Conservation (phyloP, 2,797 vertebrate genomes). For the Carduelis carduelis region DNA sequence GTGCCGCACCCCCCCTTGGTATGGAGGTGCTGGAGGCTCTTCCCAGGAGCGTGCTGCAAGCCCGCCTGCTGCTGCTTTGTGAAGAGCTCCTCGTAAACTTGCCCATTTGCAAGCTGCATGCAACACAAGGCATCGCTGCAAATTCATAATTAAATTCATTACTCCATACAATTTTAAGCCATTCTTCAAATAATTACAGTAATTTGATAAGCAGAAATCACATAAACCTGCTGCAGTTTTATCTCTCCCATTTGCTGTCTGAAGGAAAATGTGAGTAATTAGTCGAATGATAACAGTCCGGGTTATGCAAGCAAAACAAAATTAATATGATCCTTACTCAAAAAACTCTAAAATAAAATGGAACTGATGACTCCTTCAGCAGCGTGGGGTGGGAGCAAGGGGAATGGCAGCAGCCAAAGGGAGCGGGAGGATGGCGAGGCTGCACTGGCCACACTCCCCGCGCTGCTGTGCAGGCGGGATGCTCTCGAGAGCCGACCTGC, state of each 20-base stretch:
- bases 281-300: slow-evolving; percentile 56
- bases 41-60: background rate
- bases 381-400: background rate
- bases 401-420: background rate
- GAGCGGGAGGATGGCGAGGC: background rate
- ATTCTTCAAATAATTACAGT: slow-evolving; percentile 74
- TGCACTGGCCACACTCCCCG: background rate
- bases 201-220: slow-evolving; percentile 73
- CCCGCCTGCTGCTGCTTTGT: background rate
- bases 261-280: slow-evolving; percentile 70
- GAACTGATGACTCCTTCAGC: background rate
- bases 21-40: background rate
- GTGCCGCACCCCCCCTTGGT: background rate
- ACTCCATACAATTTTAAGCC: slow-evolving; percentile 68
- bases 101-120: slow-evolving; percentile 28
- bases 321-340: slow-evolving; percentile 61
- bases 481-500: background rate
- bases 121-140: slow-evolving; percentile 52
- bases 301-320: slow-evolving; percentile 70
- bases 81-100: slow-evolving; percentile 1
- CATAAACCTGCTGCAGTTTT: slow-evolving; percentile 70
- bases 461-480: background rate
- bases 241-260: slow-evolving; percentile 69
- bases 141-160: slow-evolving; percentile 71
- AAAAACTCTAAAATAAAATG: background rate